Conservation (phyloP, 2,797 vertebrate genomes). For the Pseudochaenichthys georgianus region DNA sequence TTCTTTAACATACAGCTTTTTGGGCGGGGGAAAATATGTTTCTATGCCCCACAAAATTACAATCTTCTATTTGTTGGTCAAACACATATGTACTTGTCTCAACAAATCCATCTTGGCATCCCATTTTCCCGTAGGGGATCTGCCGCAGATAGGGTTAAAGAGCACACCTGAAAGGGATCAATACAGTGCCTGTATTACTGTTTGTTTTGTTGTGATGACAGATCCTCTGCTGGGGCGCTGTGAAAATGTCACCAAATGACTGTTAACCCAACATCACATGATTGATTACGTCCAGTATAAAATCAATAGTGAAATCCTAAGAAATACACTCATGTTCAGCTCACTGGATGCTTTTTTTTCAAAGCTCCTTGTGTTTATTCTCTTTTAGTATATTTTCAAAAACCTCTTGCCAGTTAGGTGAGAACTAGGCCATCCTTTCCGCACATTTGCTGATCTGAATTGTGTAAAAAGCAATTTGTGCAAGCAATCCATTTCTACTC, state of each 20-base stretch:
- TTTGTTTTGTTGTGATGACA: conserved; percentile 33
- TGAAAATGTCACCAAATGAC: conserved; percentile 28
- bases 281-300: background rate
- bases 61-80: background rate
- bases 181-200: conserved; percentile 14
- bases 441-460: conserved; percentile 47
- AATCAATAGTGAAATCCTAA: background rate
- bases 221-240: background rate
- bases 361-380: background rate
- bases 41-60: background rate
- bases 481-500: conserved; percentile 37
- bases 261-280: conserved; percentile 2
- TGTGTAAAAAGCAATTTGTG: conserved; percentile 47
- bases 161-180: conserved; percentile 7
- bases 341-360: background rate
- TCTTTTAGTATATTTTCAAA: background rate
- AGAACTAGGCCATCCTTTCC: conserved; percentile 16
- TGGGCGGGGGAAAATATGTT: background rate
- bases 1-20: no score
- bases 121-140: conserved; percentile 1
- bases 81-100: background rate
- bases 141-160: conserved; percentile 12
- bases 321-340: background rate
- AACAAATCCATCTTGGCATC: conserved; percentile 10
- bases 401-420: conserved; percentile 9